Base-by-base conservation (phyloP, 1,140 invertebrate genomes). In the Micrasema minimum region DNA sequence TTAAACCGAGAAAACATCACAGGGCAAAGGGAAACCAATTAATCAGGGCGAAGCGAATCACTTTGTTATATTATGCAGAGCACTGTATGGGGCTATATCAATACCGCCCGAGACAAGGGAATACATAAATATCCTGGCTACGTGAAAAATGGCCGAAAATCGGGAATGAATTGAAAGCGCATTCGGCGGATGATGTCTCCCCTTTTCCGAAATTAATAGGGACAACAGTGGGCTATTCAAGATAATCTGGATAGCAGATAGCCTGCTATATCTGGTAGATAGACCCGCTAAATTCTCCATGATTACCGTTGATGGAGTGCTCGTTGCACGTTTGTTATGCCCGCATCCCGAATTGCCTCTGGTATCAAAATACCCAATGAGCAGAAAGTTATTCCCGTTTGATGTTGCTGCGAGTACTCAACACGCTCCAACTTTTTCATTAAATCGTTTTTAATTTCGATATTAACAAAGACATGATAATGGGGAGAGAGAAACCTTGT, bases 21-120 rank as follows among this genome's bases (percentile, higher is more conserved):
- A 14, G 46, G 64, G 66, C 10, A 20, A 16, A 45, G 50, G 51
- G 53, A 43, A 46, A 61, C 59, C 46, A 26, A 69, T 69, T 69
- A 53, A 53, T 46, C 16, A 11, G 38, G 48, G 12, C n/a, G 62
- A 2, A 66, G 14, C 2, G 51, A 26, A 55, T 55, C 51, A 31
- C 26, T 55, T 31, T 31, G 26, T 31, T 31, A 7, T 31, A 31
- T 31, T 31, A 31, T 31, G 26, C 14, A 31, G n/a, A 26, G 11
- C 43, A n/a, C 43, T 5, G 43, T 14, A 1, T 10, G 4, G 23
- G 64, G 64, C 35, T 12, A 53, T 38, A 46, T 66, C 64, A 51
- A 66, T 50, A 66, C 46, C 48, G 12, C 31, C 23, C 48, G 45
- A 66, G n/a, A 66, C 48, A 66, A 35, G 46, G 46, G 64, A 51